A percentile compares a stretch with the other conserved stretches of the same genome.
phyloP scores from a whole-genome alignment of 2,888 invertebrate species.

The Chironomus riparius region DNA sequence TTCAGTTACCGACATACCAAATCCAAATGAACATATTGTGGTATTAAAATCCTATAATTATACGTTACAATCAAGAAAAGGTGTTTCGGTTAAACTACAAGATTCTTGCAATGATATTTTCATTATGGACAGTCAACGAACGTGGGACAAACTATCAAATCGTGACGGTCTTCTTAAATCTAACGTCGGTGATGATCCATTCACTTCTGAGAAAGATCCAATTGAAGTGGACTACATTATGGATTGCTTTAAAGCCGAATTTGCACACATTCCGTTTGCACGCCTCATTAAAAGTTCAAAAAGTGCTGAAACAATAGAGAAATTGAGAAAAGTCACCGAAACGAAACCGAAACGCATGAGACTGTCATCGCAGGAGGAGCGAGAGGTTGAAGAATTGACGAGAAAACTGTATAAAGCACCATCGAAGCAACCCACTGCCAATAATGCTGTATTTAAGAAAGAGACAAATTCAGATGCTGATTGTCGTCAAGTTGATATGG shows the following conservation, averaged over 20 bases:
- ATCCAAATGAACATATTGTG: slow-evolving; percentile 57
- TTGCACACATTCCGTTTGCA: slow-evolving; percentile 69
- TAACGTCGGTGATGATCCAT: slow-evolving; percentile 58
- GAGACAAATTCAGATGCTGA: slow-evolving; percentile 36
- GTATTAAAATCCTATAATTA: slow-evolving; percentile 65
- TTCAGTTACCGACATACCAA: slow-evolving; percentile 51
- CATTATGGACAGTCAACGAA: slow-evolving; percentile 63
- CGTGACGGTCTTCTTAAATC: slow-evolving; percentile 45
- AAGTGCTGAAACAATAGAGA: slow-evolving; percentile 32
- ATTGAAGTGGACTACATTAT: slow-evolving; percentile 60
- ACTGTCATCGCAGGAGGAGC: slow-evolving; percentile 30
- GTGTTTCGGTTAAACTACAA: slow-evolving; percentile 69
- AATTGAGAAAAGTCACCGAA: not conserved
- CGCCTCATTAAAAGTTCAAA: slow-evolving; percentile 50
- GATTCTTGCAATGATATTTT: slow-evolving; percentile 70
- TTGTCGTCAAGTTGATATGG: slow-evolving; percentile 43
- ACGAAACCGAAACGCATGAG: slow-evolving; percentile 32
- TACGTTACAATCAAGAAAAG: slow-evolving; percentile 73
- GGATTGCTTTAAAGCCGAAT: slow-evolving; percentile 76
- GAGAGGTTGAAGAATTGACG: slow-evolving; percentile 30
- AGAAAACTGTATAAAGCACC: slow-evolving; percentile 27
- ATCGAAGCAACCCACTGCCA: slow-evolving; percentile 32
- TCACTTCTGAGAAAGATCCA: slow-evolving; percentile 54
- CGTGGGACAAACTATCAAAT: slow-evolving; percentile 65
- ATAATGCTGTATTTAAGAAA: slow-evolving; percentile 31